Evolutionary conservation across 2,888 invertebrate species (phyloP).

Genomic region (Archaeoteleia sp.): DNA sequence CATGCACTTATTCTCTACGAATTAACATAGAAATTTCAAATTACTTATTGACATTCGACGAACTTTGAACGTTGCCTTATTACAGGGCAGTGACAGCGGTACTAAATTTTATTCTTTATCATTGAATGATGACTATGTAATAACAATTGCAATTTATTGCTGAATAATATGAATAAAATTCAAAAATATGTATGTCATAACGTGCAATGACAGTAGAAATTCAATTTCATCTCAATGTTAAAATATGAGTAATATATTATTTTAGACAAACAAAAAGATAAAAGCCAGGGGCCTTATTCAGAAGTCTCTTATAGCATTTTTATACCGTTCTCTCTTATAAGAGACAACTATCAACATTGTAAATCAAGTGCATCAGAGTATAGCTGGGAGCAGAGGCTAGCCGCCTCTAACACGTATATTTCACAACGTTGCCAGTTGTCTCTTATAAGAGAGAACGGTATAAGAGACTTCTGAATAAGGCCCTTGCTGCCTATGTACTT

Average conservation of each 20-base stretch:
- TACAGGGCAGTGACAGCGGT: conserved; percentile 44
- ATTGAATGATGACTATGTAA: conserved; percentile 24
- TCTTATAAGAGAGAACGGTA: too few species aligned
- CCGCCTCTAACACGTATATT: too few species aligned
- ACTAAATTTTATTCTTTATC: conserved; percentile 34
- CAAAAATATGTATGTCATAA: conserved; percentile 26
- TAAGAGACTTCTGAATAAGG: too few species aligned
- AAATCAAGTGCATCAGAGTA: too few species aligned
- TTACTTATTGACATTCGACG: conserved; percentile 36
- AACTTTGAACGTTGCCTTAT: conserved; percentile 27
- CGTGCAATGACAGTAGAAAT: not conserved
- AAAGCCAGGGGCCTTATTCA: too few species aligned
- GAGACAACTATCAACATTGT: too few species aligned
- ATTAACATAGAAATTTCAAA: conserved; percentile 26
- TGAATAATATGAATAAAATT: conserved; percentile 29
- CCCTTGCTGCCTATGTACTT: too few species aligned
- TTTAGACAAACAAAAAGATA: too few species aligned
- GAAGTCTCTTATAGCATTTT: too few species aligned
- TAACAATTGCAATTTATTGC: conserved; percentile 36
- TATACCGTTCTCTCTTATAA: too few species aligned
- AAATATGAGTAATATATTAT: not conserved
- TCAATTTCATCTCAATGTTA: not conserved
- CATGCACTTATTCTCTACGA: conserved; percentile 38
- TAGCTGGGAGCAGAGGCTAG: too few species aligned
- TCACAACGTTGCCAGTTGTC: too few species aligned